Base-by-base conservation (phyloP, 2,888 invertebrate species). In the Parnassius orleans region DNA sequence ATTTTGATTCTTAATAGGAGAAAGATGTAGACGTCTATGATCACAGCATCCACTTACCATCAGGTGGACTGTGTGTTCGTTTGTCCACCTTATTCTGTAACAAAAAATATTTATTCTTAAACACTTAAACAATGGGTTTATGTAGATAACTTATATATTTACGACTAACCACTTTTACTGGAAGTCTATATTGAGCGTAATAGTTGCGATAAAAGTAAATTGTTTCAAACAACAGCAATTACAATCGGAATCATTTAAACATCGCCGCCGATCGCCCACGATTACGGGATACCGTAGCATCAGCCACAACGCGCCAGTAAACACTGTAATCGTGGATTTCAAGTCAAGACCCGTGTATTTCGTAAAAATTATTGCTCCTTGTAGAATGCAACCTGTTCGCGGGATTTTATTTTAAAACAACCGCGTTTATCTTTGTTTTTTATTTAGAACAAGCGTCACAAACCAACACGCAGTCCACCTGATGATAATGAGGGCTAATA, bases 161-260 rank as follows among this genome's bases (percentile, higher is more conserved):
- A 33, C 33, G 33, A 33, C 33, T 33, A 33, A 5, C 12, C 5
- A 46, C 46, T 46, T 52, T 11, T 47, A 33, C 33, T 56, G 44
- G 15, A 58, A 12, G 50, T 14, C 44, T 41, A 52, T n/a, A 44
- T 11, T 42, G 41, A 9, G 24, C 19, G 5, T 57, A 44, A 44
- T 58, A 24, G 41, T 9, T 9, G 44, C 33, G 42, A 46, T 53
- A 41, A 46, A 53, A 12, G 53, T 60, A 60, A 55, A 61, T 50
- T 55, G 54, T 61, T 51, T 11, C 46, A 15, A 61, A 56, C 55
- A 55, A 55, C 46, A n/a, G 52, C 52, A 56, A 61, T 61, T 61
- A 61, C 56, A 43, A 51, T 61, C 61, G 11, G 47, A 51, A 61
- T 47, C 61, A 41, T 56, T 61, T 56, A 61, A 61, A 50, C 55